Evolutionary conservation across 2,113 vertebrate genomes (phyloP), one percentile per base, ranked within the genome.

Genomic region (Pygoscelis antarcticus): DNA sequence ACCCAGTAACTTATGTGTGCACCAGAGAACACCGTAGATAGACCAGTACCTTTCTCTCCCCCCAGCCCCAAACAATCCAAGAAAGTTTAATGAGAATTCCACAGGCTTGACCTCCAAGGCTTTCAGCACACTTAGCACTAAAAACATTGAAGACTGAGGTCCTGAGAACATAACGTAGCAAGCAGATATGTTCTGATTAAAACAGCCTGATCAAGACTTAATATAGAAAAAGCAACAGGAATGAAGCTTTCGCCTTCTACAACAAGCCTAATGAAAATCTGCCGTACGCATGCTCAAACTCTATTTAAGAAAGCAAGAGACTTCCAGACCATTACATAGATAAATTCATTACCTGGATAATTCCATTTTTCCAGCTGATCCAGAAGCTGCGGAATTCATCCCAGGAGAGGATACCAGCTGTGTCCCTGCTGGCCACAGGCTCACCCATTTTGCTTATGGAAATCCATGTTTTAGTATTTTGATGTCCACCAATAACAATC

Each of bases 351-450:
- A 98, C 99, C 99, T 99, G 99, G 51, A 99, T 97, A 57, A 98
- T 51, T 7, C 98, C 98, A 52, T 97, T 98, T 76, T 95, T 98
- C 99, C 99, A 99, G 96, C 98, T 98, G 97, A 99, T 98, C 99
- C 99, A 99, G 97, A 99, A 99, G 85, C 97, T 99, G 87, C 99
- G 98, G 97, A 99, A 99, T 89, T 99, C 99, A 78, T 99, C 99
- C 99, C 99, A 99, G 84, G 99, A 99, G 36, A 99, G 98, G 92
- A 99, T 98, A 55, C 98, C 98, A 20, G 98, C 97, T 0, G 99
- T 99, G 91, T 98, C 93, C 42, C 95, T 97, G 32, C 98, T 99
- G 97, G 97, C 97, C 86, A 99, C 97, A 0, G 99, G 98, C 38
- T 99, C 98, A 0, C 99, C 99, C 99, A 99, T 99, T 97, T 99